Evolutionary conservation across 2,888 invertebrate species (phyloP).

Genomic region (Lypha dubia): DNA sequence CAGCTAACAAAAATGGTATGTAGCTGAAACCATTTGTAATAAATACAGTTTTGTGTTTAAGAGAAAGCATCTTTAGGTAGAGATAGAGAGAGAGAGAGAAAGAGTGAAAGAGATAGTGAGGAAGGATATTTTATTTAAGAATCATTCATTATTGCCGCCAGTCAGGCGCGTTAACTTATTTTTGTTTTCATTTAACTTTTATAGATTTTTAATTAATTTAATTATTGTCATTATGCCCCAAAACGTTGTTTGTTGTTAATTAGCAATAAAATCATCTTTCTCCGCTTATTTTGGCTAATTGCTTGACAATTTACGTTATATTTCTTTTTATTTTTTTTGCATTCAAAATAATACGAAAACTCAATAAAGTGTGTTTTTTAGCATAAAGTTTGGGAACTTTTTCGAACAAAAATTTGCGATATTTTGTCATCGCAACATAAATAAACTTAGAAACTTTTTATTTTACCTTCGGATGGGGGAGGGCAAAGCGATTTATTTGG

Average conservation of each 20-base stretch:
- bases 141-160: conserved; percentile 66
- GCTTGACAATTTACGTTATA: neutral
- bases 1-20: conserved; percentile 6
- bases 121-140: conserved; percentile 5
- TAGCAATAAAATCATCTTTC: conserved; percentile 43
- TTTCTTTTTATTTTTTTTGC: neutral
- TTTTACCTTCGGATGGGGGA: neutral
- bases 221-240: conserved; percentile 58
- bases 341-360: conserved; percentile 5
- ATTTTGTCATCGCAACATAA: conserved; percentile 26
- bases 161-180: conserved; percentile 60
- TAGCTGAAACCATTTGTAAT: conserved; percentile 35
- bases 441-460: conserved; percentile 11
- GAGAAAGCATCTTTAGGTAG: neutral
- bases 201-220: conserved; percentile 71
- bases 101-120: neutral
- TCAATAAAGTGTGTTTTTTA: neutral
- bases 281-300: conserved; percentile 14
- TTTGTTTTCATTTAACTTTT: conserved; percentile 62
- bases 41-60: conserved; percentile 17
- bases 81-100: neutral
- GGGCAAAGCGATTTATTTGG: conserved; percentile 10
- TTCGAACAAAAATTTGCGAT: conserved; percentile 2
- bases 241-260: conserved; percentile 37
- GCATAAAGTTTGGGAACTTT: conserved; percentile 34